Conservation (phyloP, 2,797 vertebrate genomes). For the Rhynchotus rufescens region DNA sequence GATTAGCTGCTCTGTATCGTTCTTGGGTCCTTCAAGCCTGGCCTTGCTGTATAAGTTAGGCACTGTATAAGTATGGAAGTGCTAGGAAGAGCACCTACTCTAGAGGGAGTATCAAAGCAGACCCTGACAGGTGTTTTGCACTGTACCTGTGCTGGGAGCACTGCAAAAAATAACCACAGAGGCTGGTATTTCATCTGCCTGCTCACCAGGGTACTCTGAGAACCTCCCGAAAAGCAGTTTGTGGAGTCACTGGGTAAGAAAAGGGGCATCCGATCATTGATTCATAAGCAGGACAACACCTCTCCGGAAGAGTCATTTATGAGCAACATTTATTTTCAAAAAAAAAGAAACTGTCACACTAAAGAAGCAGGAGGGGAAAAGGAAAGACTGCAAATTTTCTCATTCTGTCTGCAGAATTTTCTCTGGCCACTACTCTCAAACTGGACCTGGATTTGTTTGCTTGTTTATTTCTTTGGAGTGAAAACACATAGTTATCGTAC, state of each 20-base stretch:
- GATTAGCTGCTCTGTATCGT: not conserved
- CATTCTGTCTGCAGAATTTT: not conserved
- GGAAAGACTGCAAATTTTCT: not conserved
- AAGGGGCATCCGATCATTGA: not conserved
- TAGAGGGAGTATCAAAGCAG: not conserved
- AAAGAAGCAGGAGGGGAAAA: not conserved
- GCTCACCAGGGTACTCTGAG: not conserved
- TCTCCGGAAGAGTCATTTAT: not conserved
- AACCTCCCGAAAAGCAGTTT: not conserved
- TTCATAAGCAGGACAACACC: not conserved
- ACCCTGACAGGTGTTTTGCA: not conserved
- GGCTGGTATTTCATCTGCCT: not conserved
- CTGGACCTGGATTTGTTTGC: not conserved
- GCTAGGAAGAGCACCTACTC: not conserved
- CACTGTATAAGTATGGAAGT: not conserved
- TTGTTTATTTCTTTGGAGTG: not conserved
- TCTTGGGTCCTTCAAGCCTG: not conserved
- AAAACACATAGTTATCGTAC: not conserved
- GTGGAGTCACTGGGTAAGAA: not conserved
- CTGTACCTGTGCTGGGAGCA: rapidly evolving
- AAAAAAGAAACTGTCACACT: not conserved
- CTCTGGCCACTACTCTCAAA: not conserved
- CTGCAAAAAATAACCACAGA: not conserved
- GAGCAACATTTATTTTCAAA: not conserved
- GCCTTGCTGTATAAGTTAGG: not conserved